Evolutionary conservation across 1,140 invertebrate genomes (phyloP).

Genomic region (Drosophila truncata): DNA sequence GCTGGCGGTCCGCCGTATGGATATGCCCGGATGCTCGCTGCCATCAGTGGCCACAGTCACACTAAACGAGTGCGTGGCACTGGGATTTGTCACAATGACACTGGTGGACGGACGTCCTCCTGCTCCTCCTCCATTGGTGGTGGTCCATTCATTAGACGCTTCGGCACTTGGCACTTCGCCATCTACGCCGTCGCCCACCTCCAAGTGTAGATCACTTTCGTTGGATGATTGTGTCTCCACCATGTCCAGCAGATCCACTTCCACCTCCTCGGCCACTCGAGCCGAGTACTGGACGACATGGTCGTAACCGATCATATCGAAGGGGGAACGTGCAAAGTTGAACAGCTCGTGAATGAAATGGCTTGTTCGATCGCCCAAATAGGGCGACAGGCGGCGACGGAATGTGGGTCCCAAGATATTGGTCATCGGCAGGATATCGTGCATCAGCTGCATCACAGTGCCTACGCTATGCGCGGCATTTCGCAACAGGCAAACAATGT

Average conservation of each 20-base stretch:
- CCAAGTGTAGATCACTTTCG: constrained; percentile 28
- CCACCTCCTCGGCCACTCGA: constrained; percentile 69
- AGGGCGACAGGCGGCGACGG: constrained; percentile 87
- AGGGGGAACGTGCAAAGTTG: constrained; percentile 93
- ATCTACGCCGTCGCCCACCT: constrained; percentile 31
- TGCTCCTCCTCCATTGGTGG: constrained; percentile 5
- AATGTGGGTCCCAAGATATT: constrained; percentile 92
- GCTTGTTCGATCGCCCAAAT: constrained; percentile 87
- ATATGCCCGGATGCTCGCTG: constrained; percentile 70
- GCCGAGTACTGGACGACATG: constrained; percentile 86
- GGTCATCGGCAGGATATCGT: constrained; percentile 89
- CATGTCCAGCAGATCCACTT: constrained; percentile 68
- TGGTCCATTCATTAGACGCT: constrained; percentile 32
- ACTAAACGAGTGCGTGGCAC: constrained; percentile 73
- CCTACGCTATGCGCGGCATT: constrained; percentile 88
- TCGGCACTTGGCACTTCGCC: constrained; percentile 33
- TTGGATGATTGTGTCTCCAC: constrained; percentile 62
- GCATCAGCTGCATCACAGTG: constrained; percentile 89
- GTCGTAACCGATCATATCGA: constrained; percentile 93
- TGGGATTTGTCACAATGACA: constrained; percentile 76
- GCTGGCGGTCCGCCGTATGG: constrained; percentile 58
- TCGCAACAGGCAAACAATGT: constrained; percentile 90
- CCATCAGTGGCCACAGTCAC: constrained; percentile 73
- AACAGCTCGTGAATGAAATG: constrained; percentile 97
- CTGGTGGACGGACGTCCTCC: constrained; percentile 60